Conservation (phyloP, 2,113 vertebrate species). For the Albula goreensis region DNA sequence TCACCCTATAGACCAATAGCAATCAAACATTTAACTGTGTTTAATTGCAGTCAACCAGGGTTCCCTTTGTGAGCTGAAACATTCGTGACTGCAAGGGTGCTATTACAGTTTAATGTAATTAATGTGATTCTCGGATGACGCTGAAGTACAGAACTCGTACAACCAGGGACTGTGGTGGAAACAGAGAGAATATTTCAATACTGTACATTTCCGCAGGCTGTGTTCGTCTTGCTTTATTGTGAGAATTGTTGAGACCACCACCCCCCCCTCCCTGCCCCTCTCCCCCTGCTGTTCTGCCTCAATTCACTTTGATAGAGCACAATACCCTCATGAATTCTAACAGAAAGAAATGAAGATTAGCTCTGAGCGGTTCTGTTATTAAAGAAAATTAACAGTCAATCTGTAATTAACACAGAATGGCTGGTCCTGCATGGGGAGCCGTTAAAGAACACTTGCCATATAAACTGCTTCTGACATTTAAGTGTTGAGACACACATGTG, state of each 20-base stretch:
- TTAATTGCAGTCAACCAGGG: too few relatives aligned
- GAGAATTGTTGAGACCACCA: neutral
- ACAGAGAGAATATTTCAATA: neutral
- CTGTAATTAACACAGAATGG: neutral
- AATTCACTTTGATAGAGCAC: neutral
- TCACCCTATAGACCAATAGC: too few relatives aligned
- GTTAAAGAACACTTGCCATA: neutral
- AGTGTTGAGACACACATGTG: too few relatives aligned
- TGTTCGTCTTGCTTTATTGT: neutral
- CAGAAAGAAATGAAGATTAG: neutral
- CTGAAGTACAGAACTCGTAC: neutral
- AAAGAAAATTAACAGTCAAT: neutral
- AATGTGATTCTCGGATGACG: neutral
- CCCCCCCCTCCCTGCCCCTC: too few relatives aligned
- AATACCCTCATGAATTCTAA: neutral
- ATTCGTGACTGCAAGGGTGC: neutral
- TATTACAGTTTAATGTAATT: neutral
- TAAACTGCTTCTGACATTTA: neutral
- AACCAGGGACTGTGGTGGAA: neutral
- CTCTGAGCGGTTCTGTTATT: neutral
- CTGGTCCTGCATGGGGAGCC: neutral
- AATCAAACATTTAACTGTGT: too few relatives aligned
- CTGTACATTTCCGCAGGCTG: neutral
- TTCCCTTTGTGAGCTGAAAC: too few relatives aligned
- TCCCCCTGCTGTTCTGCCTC: neutral